These are phyloP conservation scores for Sturmia bella DNA, from an alignment of 2,888 invertebrate species.

Conservation along the genomic window DNA sequence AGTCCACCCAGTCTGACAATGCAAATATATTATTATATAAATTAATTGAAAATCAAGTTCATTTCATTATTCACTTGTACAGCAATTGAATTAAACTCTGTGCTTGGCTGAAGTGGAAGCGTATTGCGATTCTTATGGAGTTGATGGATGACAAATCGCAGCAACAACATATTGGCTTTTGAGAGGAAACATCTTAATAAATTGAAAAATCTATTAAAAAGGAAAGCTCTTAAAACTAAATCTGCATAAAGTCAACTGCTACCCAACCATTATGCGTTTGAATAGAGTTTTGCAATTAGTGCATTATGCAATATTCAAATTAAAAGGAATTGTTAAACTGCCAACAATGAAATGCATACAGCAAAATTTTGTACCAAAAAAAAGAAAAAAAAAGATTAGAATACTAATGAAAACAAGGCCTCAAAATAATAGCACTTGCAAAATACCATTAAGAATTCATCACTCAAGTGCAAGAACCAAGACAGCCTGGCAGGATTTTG, in stretches of 20 bases:
- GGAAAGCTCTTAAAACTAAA: conserved; percentile 19
- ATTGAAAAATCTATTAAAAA: conserved; percentile 22
- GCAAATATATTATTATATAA: too few relatives aligned
- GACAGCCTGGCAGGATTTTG: conserved; percentile 26
- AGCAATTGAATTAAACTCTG: too few relatives aligned
- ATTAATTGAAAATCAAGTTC: too few relatives aligned
- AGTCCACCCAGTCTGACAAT: too few relatives aligned
- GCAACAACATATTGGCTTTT: conserved; percentile 58
- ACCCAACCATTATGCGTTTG: background rate
- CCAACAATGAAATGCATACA: conserved; percentile 20
- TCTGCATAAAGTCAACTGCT: conserved; percentile 34
- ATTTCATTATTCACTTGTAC: too few relatives aligned
- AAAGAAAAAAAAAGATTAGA: background rate
- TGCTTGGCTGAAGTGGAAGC: background rate
- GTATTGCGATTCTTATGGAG: background rate
- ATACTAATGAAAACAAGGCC: conserved; percentile 29
- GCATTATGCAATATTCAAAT: conserved; percentile 67
- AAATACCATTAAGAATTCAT: conserved; percentile 57
- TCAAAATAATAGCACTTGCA: conserved; percentile 1
- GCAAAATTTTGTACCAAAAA: background rate
- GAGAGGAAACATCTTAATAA: conserved; percentile 8
- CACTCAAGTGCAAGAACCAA: conserved; percentile 40
- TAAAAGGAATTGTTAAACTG: conserved; percentile 21
- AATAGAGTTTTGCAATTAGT: conserved; percentile 54
- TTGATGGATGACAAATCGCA: background rate